Evolutionary conservation across 2,797 vertebrate genomes (phyloP), one percentile per base, ranked within the genome.

Genomic region (Spatula clypeata): DNA sequence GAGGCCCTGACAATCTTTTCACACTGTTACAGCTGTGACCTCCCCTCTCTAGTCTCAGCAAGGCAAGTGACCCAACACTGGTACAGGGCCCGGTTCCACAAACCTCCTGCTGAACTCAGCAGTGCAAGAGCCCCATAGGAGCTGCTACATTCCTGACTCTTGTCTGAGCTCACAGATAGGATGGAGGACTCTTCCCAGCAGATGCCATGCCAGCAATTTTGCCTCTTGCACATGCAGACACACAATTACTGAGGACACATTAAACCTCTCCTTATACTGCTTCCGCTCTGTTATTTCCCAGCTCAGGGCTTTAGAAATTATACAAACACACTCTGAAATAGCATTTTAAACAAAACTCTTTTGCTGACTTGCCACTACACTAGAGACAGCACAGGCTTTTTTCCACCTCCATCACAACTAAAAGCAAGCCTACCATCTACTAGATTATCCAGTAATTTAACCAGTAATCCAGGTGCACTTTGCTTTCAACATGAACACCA

Each of bases 51-150:
- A 3, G 12, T 58, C 38, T 4, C 44, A 26, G 11, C 62, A 21
- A 11, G 38, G 13, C 0, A 9, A 84, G 29, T 1, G 31, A 73
- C 29, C 13, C 10, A 0, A 40, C 20, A 2, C 42, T 11, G 29
- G 26, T 13, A n/a, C 34, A 62, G 31, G 31, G 54, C 44, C 38
- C 23, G 5, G 16, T 4, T 58, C 69, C 5, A n/a, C 60, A 88
- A 65, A 40, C 1, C 20, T 73, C 51, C 40, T 3, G 10, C 29
- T 40, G 47, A 57, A 40, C 62, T 3, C 42, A 10, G 40, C 6
- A 0, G 5, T 11, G 53, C 19, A 19, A 20, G 42, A 73, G 31
- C 77, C 79, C 49, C 54, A 9, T 34, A 38, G 49, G 44, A 65
- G 79, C 87, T 44, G 71, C 74, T 55, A 57, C 6, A 1, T 4